Conservation (phyloP, 2,113 vertebrate genomes). For the Clarias gariepinus region DNA sequence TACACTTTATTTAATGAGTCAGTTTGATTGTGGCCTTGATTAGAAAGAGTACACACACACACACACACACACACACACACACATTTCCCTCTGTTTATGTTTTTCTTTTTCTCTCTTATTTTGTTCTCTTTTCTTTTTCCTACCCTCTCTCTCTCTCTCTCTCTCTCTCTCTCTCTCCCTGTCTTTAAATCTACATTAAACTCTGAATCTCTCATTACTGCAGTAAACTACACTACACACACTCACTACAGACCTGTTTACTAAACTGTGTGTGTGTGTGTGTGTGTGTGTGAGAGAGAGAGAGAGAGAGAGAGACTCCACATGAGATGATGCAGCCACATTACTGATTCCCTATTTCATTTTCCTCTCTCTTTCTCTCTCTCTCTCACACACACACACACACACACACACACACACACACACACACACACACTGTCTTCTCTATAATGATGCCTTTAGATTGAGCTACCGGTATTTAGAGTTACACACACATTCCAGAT, state of each 20-base stretch:
- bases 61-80: background rate
- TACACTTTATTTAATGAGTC: slow-evolving; percentile 36
- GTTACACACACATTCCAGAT: background rate
- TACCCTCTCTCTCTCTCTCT: background rate
- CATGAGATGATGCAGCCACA: slow-evolving; percentile 24
- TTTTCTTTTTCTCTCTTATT: background rate
- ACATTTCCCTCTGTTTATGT: too few relatives aligned
- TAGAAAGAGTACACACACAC: slow-evolving; percentile 10
- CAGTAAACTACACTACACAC: slow-evolving; percentile 20
- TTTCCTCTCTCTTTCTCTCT: background rate
- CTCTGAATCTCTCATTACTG: slow-evolving; percentile 36
- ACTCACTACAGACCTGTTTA: slow-evolving; percentile 20
- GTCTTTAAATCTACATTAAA: slow-evolving; percentile 14
- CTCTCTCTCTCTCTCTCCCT: background rate
- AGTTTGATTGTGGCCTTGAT: slow-evolving; percentile 45
- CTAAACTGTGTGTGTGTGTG: slow-evolving; percentile 20
- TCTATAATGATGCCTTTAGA: background rate
- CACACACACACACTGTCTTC: too few relatives aligned
- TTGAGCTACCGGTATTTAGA: background rate
- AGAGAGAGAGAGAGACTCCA: background rate
- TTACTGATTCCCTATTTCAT: background rate
- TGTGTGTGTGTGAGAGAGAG: background rate
- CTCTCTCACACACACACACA: background rate
- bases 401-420: too few relatives aligned
- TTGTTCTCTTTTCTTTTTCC: background rate